Percentiles rank a stretch among this genome's conserved stretches.
Evolutionary conservation across 2,113 vertebrate species (phyloP).

Genomic region (Cyanocitta stelleri): DNA sequence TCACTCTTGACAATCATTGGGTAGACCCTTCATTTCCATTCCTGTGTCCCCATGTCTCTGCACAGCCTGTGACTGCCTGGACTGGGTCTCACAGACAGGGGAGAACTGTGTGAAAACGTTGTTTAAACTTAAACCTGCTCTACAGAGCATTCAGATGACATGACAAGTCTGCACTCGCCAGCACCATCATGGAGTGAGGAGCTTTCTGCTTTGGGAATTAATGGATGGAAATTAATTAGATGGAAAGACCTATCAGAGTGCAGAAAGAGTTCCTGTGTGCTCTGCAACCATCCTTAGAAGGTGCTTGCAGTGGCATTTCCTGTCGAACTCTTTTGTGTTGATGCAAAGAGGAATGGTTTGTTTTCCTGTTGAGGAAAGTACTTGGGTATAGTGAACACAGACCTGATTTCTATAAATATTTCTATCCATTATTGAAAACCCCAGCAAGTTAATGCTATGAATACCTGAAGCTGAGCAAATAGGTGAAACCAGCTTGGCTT

Average conservation of each 20-base stretch:
- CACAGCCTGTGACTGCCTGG: background rate
- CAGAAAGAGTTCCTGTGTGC: background rate
- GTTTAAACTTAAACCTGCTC: constrained; percentile 19
- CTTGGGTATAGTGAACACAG: background rate
- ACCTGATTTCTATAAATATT: background rate
- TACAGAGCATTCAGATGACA: background rate
- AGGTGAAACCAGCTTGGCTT: background rate
- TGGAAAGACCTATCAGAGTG: background rate
- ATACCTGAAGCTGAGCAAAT: background rate
- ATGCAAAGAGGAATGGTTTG: background rate
- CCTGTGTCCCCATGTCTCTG: background rate
- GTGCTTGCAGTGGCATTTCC: background rate
- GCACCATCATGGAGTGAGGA: background rate
- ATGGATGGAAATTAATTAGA: background rate
- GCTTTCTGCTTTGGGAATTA: background rate
- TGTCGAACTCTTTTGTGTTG: background rate
- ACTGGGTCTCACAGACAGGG: background rate
- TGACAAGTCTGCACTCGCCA: background rate
- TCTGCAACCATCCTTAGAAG: background rate
- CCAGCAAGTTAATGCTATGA: background rate
- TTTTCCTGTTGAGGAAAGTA: background rate
- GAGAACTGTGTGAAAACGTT: background rate
- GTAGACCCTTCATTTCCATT: background rate
- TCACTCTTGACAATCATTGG: background rate
- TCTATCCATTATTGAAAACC: background rate